Conservation (phyloP, 2,797 vertebrate species). For the Cuniculus paca region DNA sequence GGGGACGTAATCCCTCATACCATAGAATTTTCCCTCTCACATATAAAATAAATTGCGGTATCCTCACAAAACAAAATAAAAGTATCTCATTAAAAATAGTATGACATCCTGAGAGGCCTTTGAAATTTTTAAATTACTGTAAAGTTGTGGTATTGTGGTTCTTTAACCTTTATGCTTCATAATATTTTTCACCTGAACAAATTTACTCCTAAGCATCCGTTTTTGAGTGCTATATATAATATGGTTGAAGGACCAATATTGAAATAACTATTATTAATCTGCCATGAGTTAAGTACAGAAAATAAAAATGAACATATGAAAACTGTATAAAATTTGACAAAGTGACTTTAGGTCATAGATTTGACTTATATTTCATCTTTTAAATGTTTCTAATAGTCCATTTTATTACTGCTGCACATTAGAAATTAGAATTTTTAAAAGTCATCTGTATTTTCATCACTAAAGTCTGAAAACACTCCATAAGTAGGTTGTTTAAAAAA, state of each 20-base stretch:
- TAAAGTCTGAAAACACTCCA: not conserved
- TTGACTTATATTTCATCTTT: not conserved
- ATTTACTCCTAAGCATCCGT: not conserved
- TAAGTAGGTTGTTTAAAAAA: not conserved
- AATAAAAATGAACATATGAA: not conserved
- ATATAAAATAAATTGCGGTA: not conserved
- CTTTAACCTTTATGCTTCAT: not conserved
- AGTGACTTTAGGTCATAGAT: not conserved
- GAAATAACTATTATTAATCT: not conserved
- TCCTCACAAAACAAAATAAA: not conserved
- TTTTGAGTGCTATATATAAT: not conserved
- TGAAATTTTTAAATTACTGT: not conserved
- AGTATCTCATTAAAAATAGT: not conserved
- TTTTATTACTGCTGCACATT: not conserved
- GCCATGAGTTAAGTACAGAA: not conserved
- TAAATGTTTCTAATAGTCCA: not conserved
- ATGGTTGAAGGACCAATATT: not conserved
- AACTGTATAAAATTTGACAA: not conserved
- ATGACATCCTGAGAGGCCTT: not conserved
- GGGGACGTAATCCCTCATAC: not conserved
- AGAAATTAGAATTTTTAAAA: constrained; percentile 27
- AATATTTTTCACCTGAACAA: not conserved
- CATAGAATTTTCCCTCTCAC: not conserved
- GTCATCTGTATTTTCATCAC: not conserved
- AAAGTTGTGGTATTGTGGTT: not conserved